Evolutionary conservation across 2,797 vertebrate genomes (phyloP).

Genomic region (Pogonophryne albipinna): DNA sequence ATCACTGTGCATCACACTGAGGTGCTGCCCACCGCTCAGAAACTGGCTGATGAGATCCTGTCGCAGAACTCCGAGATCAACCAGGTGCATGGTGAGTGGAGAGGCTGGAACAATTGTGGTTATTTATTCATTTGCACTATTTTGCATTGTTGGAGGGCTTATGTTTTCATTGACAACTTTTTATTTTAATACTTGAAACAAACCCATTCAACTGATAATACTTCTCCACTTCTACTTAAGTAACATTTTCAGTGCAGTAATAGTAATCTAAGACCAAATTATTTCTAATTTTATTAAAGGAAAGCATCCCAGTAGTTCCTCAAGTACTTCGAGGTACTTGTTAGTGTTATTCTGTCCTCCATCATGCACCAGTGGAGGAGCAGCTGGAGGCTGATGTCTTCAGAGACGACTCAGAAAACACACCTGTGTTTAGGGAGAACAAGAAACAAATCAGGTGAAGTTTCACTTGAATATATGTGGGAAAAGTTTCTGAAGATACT

Average conservation of each 20-base stretch:
- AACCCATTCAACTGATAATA: too few species aligned
- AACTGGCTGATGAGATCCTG: slow-evolving; percentile 96
- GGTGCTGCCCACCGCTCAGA: slow-evolving; percentile 96
- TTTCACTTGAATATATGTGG: background rate
- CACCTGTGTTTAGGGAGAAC: slow-evolving; percentile 24
- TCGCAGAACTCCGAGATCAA: slow-evolving; percentile 98
- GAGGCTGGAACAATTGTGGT: accelerated
- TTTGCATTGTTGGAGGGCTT: too few species aligned
- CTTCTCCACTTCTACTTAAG: too few species aligned
- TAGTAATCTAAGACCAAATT: too few species aligned
- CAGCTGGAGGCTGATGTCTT: slow-evolving; percentile 28
- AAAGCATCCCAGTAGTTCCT: too few species aligned
- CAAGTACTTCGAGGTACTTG: background rate
- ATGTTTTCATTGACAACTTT: too few species aligned
- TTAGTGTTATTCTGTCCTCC: slow-evolving; percentile 16
- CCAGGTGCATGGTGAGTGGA: slow-evolving; percentile 95
- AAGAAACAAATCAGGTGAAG: background rate
- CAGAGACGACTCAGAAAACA: slow-evolving; percentile 22
- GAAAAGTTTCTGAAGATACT: background rate
- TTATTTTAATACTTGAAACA: too few species aligned
- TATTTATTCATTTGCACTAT: too few species aligned
- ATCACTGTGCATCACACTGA: slow-evolving; percentile 98
- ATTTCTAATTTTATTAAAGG: too few species aligned
- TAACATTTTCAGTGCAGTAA: too few species aligned
- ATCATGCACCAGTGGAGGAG: slow-evolving; percentile 16